Conservation (phyloP, 2,113 vertebrate genomes). For the Tylochromis polylepis region DNA sequence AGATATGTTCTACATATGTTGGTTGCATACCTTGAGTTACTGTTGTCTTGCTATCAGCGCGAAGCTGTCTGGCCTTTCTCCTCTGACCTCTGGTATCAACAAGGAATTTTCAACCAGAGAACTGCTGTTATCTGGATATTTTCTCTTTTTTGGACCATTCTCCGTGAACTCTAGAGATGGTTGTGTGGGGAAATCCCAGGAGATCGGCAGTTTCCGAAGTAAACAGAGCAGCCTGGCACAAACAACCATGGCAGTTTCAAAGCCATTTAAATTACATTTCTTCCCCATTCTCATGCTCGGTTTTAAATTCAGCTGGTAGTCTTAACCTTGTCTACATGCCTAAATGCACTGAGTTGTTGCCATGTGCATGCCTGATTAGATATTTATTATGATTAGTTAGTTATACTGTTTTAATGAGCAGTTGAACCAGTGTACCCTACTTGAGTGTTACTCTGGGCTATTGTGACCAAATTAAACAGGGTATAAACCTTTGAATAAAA, state of each 20-base stretch:
- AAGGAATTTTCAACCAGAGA: not conserved
- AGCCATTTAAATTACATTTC: not conserved
- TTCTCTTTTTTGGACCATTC: not conserved
- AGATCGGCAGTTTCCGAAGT: not conserved
- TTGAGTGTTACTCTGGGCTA: not conserved
- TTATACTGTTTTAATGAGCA: not conserved
- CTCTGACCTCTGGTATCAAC: not conserved
- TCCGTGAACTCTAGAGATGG: not conserved
- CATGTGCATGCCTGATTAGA: not conserved
- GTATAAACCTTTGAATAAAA: not conserved
- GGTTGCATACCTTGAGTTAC: not conserved
- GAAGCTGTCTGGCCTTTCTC: not conserved
- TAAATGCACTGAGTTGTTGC: not conserved
- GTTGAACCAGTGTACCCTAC: not conserved
- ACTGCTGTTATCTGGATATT: not conserved
- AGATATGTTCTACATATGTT: not conserved
- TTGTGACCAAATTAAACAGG: not conserved
- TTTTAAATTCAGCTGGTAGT: not conserved
- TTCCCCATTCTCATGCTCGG: rapidly evolving
- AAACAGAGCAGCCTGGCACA: not conserved
- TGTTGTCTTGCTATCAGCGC: not conserved
- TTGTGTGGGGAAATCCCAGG: not conserved
- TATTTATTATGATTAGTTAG: not conserved
- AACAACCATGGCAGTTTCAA: not conserved
- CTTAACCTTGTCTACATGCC: not conserved